Percentiles rank a stretch among this genome's conserved stretches.
Evolutionary conservation across 2,113 vertebrate genomes (phyloP).

Genomic region (Cettia cetti): DNA sequence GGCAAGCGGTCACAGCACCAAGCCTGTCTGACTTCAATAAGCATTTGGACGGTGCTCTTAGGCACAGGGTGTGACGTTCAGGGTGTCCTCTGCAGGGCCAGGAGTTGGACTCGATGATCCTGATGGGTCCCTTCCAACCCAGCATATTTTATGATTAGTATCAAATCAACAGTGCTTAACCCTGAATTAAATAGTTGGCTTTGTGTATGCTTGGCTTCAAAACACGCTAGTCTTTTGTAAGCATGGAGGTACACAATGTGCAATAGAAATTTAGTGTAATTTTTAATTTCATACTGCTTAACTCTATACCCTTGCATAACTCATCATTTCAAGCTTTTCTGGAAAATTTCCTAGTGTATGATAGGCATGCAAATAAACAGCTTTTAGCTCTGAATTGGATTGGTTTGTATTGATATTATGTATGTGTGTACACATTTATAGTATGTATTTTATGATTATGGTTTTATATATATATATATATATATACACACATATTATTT

Average conservation of each 20-base stretch:
- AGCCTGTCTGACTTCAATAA: neutral
- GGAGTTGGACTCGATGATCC: accelerated
- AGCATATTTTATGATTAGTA: neutral
- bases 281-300: neutral
- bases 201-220: neutral
- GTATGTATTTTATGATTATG: neutral
- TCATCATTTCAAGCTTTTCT: neutral
- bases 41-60: accelerated
- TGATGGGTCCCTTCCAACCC: neutral
- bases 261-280: neutral
- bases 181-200: neutral
- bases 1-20: neutral
- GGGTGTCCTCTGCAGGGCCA: too few species aligned
- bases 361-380: neutral
- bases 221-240: neutral
- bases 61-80: neutral
- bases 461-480: neutral
- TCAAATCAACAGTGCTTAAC: neutral
- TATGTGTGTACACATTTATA: neutral
- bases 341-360: neutral
- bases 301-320: neutral
- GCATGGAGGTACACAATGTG: neutral
- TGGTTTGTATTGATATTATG: neutral
- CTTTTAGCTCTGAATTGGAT: neutral
- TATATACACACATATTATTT: neutral